phyloP scores from a whole-genome alignment of 2,797 vertebrate species.

The Tamandua tetradactyla region DNA sequence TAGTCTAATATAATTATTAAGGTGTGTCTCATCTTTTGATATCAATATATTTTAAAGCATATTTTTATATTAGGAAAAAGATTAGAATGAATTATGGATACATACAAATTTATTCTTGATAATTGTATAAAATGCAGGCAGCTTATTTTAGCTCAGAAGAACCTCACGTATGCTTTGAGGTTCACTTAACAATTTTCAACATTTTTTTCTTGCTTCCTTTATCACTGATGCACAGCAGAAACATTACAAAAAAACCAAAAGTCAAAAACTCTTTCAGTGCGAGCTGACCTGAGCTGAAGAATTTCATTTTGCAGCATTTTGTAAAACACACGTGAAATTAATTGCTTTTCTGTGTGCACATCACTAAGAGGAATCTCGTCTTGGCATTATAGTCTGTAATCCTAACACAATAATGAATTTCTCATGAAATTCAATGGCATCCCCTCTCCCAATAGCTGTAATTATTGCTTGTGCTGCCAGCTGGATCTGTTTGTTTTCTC shows the following conservation, averaged over 20 bases:
- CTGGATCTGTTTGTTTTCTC: neutral
- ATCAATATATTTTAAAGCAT: no score
- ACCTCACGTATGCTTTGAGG: neutral
- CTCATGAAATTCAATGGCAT: neutral
- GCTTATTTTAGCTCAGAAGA: neutral
- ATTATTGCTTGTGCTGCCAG: neutral
- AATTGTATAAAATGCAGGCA: neutral
- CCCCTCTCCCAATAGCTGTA: neutral
- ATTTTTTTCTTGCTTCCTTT: neutral
- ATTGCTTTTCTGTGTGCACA: neutral
- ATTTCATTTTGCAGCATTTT: neutral
- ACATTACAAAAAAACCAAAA: neutral
- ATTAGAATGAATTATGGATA: neutral
- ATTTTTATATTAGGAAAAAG: neutral
- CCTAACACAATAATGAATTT: neutral
- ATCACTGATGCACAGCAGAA: neutral
- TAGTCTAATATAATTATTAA: neutral
- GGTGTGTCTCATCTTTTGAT: neutral
- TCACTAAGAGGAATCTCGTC: neutral
- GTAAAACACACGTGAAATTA: neutral
- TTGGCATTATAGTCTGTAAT: neutral
- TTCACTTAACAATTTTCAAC: neutral
- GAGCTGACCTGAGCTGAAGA: neutral
- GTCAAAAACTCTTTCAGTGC: neutral
- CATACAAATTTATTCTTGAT: neutral